Evolutionary conservation across 2,113 vertebrate species (phyloP).

Genomic region (Trogon melanurus): DNA sequence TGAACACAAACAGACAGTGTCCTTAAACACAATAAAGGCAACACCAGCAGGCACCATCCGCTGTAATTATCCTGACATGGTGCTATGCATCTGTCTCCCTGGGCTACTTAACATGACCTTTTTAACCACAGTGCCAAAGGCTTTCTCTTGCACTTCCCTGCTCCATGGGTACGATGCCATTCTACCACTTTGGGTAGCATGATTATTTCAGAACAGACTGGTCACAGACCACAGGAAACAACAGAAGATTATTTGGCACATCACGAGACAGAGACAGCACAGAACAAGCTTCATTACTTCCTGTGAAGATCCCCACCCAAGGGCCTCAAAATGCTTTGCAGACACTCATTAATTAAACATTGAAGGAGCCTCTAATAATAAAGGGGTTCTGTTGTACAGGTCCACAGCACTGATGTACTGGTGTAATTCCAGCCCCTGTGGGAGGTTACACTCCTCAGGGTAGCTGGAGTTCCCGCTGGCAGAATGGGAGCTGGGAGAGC

Average conservation of each 20-base stretch:
- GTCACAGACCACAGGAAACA: background rate
- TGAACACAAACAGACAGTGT: constrained; percentile 22
- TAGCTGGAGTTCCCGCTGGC: background rate
- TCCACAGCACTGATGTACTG: rapidly evolving
- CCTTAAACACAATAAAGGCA: constrained; percentile 14
- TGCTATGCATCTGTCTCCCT: background rate
- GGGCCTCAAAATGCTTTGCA: background rate
- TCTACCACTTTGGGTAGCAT: background rate
- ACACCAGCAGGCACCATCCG: background rate
- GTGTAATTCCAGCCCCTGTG: background rate
- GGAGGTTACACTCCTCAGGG: background rate
- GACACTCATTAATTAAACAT: background rate
- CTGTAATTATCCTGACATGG: background rate
- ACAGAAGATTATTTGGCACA: background rate
- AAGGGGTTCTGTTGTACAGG: background rate
- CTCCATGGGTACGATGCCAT: rapidly evolving
- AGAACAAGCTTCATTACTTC: background rate
- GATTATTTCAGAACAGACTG: background rate
- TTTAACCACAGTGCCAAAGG: background rate
- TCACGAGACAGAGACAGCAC: background rate
- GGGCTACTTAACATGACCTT: background rate
- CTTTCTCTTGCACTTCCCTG: background rate
- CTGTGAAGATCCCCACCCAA: background rate
- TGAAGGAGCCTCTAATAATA: background rate
- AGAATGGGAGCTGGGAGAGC: background rate